These are phyloP conservation scores for Gambelia wislizenii DNA, from an alignment of 2,797 vertebrate species.

Conservation along the genomic window DNA sequence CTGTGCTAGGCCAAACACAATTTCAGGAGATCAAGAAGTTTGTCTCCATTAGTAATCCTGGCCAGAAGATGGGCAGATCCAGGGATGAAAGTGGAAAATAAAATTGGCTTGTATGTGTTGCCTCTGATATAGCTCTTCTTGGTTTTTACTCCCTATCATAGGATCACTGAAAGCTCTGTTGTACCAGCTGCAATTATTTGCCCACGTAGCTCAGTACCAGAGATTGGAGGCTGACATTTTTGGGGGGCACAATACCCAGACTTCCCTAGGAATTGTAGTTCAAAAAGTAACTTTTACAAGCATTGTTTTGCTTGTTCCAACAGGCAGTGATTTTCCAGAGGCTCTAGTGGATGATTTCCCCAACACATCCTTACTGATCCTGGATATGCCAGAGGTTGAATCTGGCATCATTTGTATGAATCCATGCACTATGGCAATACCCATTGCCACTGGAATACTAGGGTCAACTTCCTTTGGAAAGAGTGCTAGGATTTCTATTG, in stretches of 20 bases:
- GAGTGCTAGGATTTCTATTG: neutral
- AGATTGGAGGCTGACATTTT: too few species aligned
- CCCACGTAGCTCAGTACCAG: neutral
- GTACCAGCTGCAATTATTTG: neutral
- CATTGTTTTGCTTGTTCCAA: neutral
- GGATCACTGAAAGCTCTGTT: neutral
- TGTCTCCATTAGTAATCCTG: neutral
- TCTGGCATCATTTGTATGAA: neutral
- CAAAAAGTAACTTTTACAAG: too few species aligned
- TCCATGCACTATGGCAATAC: too few species aligned
- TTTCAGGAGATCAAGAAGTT: neutral
- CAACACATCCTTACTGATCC: neutral
- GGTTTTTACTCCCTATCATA: neutral
- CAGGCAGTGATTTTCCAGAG: neutral
- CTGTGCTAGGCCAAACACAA: neutral
- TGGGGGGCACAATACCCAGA: too few species aligned
- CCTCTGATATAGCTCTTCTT: too few species aligned
- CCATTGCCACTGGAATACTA: neutral
- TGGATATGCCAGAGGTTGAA: neutral
- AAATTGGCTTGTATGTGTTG: neutral
- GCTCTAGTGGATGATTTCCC: neutral
- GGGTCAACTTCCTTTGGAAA: neutral
- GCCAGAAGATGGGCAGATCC: neutral
- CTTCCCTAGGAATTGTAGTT: too few species aligned
- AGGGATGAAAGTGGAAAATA: neutral